Evolutionary conservation across 2,797 vertebrate genomes (phyloP), one percentile per base, ranked within the genome.

Genomic region (Diplodus puntazzo): DNA sequence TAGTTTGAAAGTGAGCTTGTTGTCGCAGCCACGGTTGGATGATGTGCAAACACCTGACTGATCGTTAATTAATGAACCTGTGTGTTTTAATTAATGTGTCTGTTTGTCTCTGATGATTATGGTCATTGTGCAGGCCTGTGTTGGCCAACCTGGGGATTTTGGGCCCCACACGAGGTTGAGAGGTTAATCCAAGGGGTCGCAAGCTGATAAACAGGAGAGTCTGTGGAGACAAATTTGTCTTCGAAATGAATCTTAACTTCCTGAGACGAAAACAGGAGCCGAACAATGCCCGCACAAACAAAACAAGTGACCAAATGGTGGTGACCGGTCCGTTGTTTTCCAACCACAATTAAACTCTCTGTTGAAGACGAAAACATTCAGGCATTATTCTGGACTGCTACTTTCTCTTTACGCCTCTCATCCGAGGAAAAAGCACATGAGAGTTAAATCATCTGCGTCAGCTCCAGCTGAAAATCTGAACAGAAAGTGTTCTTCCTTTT

Each of bases 11-110:
- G 34, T 58, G 23, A 74, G 69, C 30, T 57, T n/a, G 34, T 21
- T 34, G 54, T 30, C 55, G 14, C 10, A 63, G 7, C n/a, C 48
- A 30, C 13, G 27, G 20, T 25, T 18, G 34, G 11, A 55, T 55
- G 52, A 76, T 59, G n/a, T 62, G 58, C 18, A 50, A 75, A 65
- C n/a, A 64, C 61, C 70, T 80, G 27, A 66, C 30, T 27, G 11
- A 54, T 63, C 11, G 21, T 39, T 63, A 21, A 42, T 72, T 52
- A 48, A 69, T 23, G 11, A 66, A 10, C 14, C 25, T 8, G 49
- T 57, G 23, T 20, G 17, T 34, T 60, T 50, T 71, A 11, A 68
- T 60, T 48, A 21, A 55, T 64, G n/a, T 18, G 25, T 54, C 58
- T 69, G 21, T 63, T 69, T 59, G 14, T 3, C 18, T 52, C 27